A percentile compares a stretch with the other conserved stretches of the same genome.
Evolutionary conservation across 2,113 vertebrate genomes (phyloP).

Genomic region (Brachionichthys hirsutus): DNA sequence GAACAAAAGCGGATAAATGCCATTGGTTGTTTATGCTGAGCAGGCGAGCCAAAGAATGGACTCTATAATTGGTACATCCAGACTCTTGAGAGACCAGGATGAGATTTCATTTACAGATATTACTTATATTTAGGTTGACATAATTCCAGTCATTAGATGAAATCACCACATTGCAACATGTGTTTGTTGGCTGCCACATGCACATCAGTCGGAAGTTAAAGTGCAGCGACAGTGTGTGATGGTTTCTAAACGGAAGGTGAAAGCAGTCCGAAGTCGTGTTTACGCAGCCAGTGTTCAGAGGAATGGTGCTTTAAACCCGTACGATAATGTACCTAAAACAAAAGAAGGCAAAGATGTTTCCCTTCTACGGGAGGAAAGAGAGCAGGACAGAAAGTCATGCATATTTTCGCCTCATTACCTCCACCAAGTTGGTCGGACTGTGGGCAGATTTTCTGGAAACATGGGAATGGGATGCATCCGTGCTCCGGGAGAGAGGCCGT

Average conservation of each 20-base stretch:
- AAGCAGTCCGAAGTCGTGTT: constrained; percentile 5
- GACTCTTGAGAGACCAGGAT: constrained; percentile 4
- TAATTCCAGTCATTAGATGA: background rate
- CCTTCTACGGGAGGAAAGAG: background rate
- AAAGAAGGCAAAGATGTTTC: constrained; percentile 1
- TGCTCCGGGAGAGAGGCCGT: too few relatives aligned
- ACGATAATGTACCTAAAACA: background rate
- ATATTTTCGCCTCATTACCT: background rate
- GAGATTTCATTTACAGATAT: constrained; percentile 12
- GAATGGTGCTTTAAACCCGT: background rate
- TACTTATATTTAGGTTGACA: constrained; percentile 13
- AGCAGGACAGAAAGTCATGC: background rate
- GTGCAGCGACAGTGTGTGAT: background rate
- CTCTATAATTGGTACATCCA: constrained; percentile 15
- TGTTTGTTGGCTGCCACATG: background rate
- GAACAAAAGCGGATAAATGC: too few relatives aligned
- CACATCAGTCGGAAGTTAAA: background rate
- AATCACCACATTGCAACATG: constrained; percentile 2
- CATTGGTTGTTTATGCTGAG: too few relatives aligned
- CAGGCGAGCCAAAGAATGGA: constrained; percentile 3
- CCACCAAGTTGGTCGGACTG: too few relatives aligned
- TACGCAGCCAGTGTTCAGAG: background rate
- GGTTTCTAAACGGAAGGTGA: constrained; percentile 12
- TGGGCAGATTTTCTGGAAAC: too few relatives aligned
- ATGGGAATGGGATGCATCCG: too few relatives aligned